Base-by-base conservation (phyloP, 2,113 vertebrate genomes). In the Saguinus imperator region DNA sequence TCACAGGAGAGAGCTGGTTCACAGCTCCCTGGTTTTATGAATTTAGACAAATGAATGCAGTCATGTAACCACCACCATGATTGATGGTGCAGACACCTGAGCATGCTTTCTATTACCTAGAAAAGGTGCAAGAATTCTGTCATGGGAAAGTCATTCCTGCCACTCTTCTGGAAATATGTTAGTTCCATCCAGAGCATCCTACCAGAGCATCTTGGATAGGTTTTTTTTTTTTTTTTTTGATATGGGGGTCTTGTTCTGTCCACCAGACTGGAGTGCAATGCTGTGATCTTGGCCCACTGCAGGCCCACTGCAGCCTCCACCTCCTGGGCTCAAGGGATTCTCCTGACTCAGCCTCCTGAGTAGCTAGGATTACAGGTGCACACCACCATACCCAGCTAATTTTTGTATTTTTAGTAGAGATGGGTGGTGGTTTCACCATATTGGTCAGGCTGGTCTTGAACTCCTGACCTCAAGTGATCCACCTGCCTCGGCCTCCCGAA, bases 1-100 rank as follows among this genome's bases (percentile, higher is more conserved):
- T 57, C 55, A 32, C 40, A 4, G 4, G 35, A 29, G 18, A 52
- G 80, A 76, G 37, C 72, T 81, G 52, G 21, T n/a, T 89, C n/a
- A 21, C 1, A 29, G 75, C 9, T 45, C 45, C 35, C 3, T 10
- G 2, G 76, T 72, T 83, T 66, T 48, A 20, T 37, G 61, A 29
- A 12, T 64, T 93, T 35, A 84, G 70, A 70, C 16, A 29, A 27
- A 35, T 2, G 10, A 35, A n/a, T 27, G 58, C 6, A 5, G 27
- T 23, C 48, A 4, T 5, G 2, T 92, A 13, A 66, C 50, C 45
- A 20, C 48, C 45, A 0, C 17, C 1, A 1, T 1, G 5, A 0
- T 9, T 12, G 8, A 64, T 64, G 85, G 57, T 10, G 9, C 32
- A 40, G 75, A 27, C 13, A 87, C 43, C 43, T 10, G 7, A 80